These are phyloP conservation scores for Lucifuga dentata DNA, from an alignment of 2,113 vertebrate genomes.

Conservation along the genomic window DNA sequence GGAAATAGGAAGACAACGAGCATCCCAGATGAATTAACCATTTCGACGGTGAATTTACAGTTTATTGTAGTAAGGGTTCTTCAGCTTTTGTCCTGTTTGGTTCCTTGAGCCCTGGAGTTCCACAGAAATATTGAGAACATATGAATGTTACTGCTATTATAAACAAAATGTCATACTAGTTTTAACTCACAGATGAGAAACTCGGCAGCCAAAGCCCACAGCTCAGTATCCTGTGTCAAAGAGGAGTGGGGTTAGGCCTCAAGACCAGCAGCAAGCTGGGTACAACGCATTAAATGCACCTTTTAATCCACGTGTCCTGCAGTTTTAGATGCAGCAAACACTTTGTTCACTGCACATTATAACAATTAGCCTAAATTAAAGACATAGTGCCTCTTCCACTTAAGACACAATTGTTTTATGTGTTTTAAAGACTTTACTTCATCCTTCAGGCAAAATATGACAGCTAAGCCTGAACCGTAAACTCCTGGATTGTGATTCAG, in stretches of 20 bases:
- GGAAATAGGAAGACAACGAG: constrained; percentile 8
- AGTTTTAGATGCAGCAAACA: constrained; percentile 13
- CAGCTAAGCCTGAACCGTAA: constrained; percentile 36
- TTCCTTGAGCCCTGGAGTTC: constrained; percentile 1
- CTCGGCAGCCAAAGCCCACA: neutral
- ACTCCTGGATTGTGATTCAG: constrained; percentile 34
- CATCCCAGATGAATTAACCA: constrained; percentile 26
- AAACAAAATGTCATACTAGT: constrained; percentile 9
- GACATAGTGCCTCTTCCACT: constrained; percentile 31
- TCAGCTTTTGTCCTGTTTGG: constrained; percentile 33
- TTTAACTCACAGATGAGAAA: constrained; percentile 2
- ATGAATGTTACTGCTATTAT: neutral
- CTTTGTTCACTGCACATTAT: neutral
- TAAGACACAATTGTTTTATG: constrained; percentile 26
- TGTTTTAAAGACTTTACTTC: constrained; percentile 15
- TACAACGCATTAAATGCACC: constrained; percentile 38
- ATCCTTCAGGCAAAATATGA: constrained; percentile 7
- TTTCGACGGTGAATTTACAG: constrained; percentile 25
- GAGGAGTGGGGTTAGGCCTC: constrained; percentile 6
- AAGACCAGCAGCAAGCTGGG: constrained; percentile 20
- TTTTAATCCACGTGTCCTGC: constrained; percentile 2
- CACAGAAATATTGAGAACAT: constrained; percentile 7
- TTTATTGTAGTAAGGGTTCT: constrained; percentile 31
- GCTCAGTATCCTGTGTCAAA: neutral
- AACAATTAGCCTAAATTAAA: constrained; percentile 22